Conservation (phyloP, 2,888 invertebrate species). For the Drosophila paranaensis region DNA sequence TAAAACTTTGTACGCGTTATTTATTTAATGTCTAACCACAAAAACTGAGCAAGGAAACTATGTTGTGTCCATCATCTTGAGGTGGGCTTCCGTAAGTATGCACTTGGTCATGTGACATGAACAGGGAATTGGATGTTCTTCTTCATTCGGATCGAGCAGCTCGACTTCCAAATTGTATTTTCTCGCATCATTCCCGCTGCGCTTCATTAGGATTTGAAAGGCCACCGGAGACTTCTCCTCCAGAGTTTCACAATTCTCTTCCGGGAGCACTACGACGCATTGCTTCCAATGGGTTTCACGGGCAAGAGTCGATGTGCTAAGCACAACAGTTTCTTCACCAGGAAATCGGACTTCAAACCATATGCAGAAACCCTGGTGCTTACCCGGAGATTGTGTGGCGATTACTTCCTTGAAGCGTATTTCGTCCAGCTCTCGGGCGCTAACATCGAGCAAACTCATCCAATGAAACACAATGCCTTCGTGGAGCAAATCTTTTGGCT, state of each 20-base stretch:
- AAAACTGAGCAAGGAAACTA: constrained; percentile 26
- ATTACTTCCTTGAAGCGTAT: constrained; percentile 88
- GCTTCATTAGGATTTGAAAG: constrained; percentile 88
- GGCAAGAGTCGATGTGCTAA: constrained; percentile 92
- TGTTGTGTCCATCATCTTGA: constrained; percentile 73
- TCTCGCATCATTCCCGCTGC: constrained; percentile 71
- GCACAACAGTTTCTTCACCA: constrained; percentile 87
- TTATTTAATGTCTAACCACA: constrained; percentile 35
- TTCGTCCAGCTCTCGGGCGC: constrained; percentile 87
- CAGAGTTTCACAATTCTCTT: constrained; percentile 86
- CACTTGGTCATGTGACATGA: constrained; percentile 91
- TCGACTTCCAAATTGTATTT: constrained; percentile 89
- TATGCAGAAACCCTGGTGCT: constrained; percentile 90
- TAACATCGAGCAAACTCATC: constrained; percentile 89
- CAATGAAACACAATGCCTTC: constrained; percentile 88
- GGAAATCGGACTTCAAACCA: constrained; percentile 94
- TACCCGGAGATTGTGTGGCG: constrained; percentile 85
- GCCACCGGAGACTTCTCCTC: constrained; percentile 88
- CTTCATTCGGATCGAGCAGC: constrained; percentile 88
- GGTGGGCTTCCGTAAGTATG: constrained; percentile 87
- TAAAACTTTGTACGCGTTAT: constrained; percentile 58
- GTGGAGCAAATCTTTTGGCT: constrained; percentile 87
- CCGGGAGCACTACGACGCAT: constrained; percentile 92
- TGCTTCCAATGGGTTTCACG: constrained; percentile 97
- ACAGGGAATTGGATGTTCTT: constrained; percentile 92